A percentile compares a stretch with the other conserved stretches of the same genome.
Conservation (phyloP, 1,140 invertebrate species). For the Drosophila triauraria region DNA sequence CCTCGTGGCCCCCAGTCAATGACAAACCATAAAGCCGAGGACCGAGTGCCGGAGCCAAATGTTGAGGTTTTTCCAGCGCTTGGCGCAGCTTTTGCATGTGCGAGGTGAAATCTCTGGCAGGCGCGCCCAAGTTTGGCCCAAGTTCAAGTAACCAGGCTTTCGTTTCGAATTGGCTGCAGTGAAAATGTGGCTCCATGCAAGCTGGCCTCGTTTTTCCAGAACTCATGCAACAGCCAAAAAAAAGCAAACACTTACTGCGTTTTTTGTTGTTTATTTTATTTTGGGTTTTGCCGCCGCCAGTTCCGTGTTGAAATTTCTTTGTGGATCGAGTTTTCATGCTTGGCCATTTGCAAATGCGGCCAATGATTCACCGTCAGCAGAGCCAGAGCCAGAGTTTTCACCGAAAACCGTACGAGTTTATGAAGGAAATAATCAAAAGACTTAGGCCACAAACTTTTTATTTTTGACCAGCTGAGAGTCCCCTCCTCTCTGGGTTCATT, state of each 20-base stretch:
- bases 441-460: conserved; percentile 71
- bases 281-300: conserved; percentile 13
- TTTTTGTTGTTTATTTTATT: conserved; percentile 14
- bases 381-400: conserved; percentile 33
- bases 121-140: conserved; percentile 53
- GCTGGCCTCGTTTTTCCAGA: conserved; percentile 44
- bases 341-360: conserved; percentile 42
- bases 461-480: conserved; percentile 13
- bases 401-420: conserved; percentile 23
- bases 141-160: conserved; percentile 52
- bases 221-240: conserved; percentile 38
- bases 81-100: conserved; percentile 24
- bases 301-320: conserved; percentile 64
- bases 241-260: conserved; percentile 1
- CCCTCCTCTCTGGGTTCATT: conserved; percentile 8
- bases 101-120: conserved; percentile 54
- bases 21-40: conserved; percentile 43
- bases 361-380: conserved; percentile 22
- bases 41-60: conserved; percentile 4
- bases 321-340: conserved; percentile 30
- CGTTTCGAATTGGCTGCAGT: conserved; percentile 35
- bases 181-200: conserved; percentile 26
- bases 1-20: conserved; percentile 41
- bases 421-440: conserved; percentile 63
- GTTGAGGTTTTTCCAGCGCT: conserved; percentile 48